These are phyloP conservation scores for Molossus alvarezi DNA, from an alignment of 2,797 vertebrate genomes.

Conservation along the genomic window DNA sequence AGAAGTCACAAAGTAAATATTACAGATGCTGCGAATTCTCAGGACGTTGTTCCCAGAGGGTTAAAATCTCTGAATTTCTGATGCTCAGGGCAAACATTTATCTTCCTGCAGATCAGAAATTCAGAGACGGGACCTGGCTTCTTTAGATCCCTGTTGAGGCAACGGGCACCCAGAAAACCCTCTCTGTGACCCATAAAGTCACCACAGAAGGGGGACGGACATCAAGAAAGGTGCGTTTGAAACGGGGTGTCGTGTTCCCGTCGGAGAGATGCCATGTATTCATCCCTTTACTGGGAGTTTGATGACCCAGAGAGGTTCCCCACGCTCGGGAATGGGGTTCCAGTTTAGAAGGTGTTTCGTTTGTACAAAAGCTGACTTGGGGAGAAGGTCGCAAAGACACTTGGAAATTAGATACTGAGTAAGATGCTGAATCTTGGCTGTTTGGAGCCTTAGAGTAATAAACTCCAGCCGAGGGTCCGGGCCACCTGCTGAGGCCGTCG, in stretches of 20 bases:
- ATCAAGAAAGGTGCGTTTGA: slow-evolving; percentile 8
- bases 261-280: not conserved
- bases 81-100: not conserved
- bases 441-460: slow-evolving; percentile 56
- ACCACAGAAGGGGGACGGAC: not conserved
- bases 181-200: not conserved
- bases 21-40: not conserved
- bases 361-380: slow-evolving; percentile 61
- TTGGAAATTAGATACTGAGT: slow-evolving; percentile 62
- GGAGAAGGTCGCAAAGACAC: slow-evolving; percentile 3
- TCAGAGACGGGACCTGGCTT: not conserved
- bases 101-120: not conserved
- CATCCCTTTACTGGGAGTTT: not conserved
- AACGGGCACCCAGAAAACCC: not conserved
- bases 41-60: not conserved
- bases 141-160: not conserved
- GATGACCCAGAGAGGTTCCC: not conserved
- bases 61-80: not conserved
- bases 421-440: slow-evolving; percentile 4
- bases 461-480: not conserved
- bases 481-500: too few relatives aligned
- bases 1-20: not conserved
- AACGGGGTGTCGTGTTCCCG: not conserved
- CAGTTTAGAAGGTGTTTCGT: slow-evolving; percentile 65
- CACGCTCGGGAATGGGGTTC: slow-evolving; percentile 1